phyloP scores from a whole-genome alignment of 2,888 invertebrate species.

The Drepana falcataria region DNA sequence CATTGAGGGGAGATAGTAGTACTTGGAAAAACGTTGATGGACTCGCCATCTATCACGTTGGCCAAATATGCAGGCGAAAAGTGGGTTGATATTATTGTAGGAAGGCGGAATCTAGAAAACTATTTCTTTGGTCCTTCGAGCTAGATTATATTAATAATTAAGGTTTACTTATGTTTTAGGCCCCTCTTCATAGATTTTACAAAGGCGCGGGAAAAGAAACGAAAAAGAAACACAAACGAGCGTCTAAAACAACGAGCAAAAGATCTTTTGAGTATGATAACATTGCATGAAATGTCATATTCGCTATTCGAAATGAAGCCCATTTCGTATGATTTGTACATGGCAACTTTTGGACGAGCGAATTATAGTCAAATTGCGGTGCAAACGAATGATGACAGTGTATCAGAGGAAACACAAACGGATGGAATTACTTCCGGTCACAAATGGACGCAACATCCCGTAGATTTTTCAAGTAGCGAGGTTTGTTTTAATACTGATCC shows the following conservation, averaged over 20 bases:
- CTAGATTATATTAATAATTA: no score
- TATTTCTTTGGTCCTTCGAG: no score
- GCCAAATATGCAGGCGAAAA: no score
- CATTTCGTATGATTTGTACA: slow-evolving; percentile 67
- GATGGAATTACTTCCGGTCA: slow-evolving; percentile 43
- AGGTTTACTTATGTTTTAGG: slow-evolving; percentile 32
- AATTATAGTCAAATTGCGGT: slow-evolving; percentile 60
- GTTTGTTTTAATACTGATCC: slow-evolving; percentile 29
- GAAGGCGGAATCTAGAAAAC: no score
- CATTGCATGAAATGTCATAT: slow-evolving; percentile 66
- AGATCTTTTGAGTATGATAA: slow-evolving; percentile 63
- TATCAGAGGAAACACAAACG: slow-evolving; percentile 59
- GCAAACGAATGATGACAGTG: slow-evolving; percentile 68
- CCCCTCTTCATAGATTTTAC: slow-evolving; percentile 61
- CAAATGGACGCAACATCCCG: slow-evolving; percentile 69
- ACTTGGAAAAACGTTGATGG: no score
- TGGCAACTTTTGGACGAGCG: slow-evolving; percentile 62
- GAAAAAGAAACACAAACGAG: slow-evolving; percentile 44
- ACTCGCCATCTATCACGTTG: no score
- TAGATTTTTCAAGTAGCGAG: slow-evolving; percentile 55
- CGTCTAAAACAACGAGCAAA: slow-evolving; percentile 52
- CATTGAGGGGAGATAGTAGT: no score
- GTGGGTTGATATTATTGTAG: no score
- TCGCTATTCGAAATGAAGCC: slow-evolving; percentile 69
- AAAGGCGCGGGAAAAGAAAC: slow-evolving; percentile 54